Evolutionary conservation across 2,888 invertebrate species (phyloP).

Genomic region (Agelastica alni): DNA sequence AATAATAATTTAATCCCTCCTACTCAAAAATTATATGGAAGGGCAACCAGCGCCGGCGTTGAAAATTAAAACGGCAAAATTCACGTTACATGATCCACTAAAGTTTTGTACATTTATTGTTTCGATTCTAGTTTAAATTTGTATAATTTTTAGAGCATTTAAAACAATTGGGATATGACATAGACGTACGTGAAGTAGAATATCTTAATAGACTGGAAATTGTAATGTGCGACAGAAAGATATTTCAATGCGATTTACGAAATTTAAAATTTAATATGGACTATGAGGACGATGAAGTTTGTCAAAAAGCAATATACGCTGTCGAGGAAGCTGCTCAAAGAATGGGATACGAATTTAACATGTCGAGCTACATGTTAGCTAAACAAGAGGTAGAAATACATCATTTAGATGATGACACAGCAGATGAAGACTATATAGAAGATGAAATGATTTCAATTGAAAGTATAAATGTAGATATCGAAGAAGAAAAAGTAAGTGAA

Average conservation of each 20-base stretch:
- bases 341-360: constrained; percentile 35
- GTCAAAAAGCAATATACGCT: constrained; percentile 39
- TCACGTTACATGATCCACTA: too few relatives aligned
- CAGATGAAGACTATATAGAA: too few relatives aligned
- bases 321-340: constrained; percentile 45
- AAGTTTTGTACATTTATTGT: too few relatives aligned
- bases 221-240: constrained; percentile 43
- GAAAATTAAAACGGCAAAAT: too few relatives aligned
- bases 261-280: constrained; percentile 48
- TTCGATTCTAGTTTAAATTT: background rate
- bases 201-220: constrained; percentile 46
- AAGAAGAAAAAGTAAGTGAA: too few relatives aligned
- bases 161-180: constrained; percentile 38
- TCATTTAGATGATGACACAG: too few relatives aligned
- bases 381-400: too few relatives aligned
- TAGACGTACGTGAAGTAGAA: constrained; percentile 45
- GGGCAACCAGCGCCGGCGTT: too few relatives aligned
- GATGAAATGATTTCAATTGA: too few relatives aligned
- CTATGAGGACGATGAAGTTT: constrained; percentile 45
- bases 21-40: too few relatives aligned
- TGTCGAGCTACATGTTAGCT: constrained; percentile 28
- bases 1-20: too few relatives aligned
- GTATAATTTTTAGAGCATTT: constrained; percentile 18
- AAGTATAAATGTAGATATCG: too few relatives aligned
- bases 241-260: constrained; percentile 49